Percentiles rank a stretch among this genome's conserved stretches.
Conservation (phyloP, 30 jellyfish, hydroid and myxozoan genomes). For the Cassiopea andromeda region DNA sequence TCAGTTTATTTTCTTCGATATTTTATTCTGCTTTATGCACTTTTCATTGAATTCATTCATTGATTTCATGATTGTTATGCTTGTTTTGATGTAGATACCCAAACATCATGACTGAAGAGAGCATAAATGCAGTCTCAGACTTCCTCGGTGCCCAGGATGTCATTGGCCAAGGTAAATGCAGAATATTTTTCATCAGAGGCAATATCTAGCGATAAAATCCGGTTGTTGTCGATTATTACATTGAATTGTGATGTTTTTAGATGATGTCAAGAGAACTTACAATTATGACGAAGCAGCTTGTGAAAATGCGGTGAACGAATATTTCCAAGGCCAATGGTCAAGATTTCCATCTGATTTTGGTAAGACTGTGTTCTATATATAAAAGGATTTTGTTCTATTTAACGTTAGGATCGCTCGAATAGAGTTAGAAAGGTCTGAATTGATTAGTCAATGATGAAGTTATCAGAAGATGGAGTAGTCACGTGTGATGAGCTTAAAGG, state of each 20-base stretch:
- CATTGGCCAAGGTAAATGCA: conserved; percentile 58
- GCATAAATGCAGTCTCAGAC: conserved; percentile 36
- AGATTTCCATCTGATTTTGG: conserved; percentile 34
- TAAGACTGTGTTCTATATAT: background rate
- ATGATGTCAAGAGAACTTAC: conserved; percentile 23
- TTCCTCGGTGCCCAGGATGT: conserved; percentile 59
- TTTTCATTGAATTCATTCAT: background rate
- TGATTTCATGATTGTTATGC: background rate
- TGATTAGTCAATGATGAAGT: too few species aligned
- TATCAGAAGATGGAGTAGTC: too few species aligned
- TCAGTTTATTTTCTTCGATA: background rate
- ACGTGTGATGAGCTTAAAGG: too few species aligned
- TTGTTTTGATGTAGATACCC: conserved; percentile 71
- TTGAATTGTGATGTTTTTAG: conserved; percentile 12
- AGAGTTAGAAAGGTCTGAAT: too few species aligned
- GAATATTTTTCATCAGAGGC: background rate
- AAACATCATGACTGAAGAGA: conserved; percentile 65
- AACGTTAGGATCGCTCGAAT: too few species aligned
- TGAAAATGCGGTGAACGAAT: conserved; percentile 7
- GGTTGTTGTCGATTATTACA: background rate
- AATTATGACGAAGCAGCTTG: conserved; percentile 41
- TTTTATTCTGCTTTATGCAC: background rate
- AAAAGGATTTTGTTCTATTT: too few species aligned
- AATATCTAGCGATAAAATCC: background rate
- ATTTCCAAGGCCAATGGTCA: conserved; percentile 34